Evolutionary conservation across 2,113 vertebrate species (phyloP).

Genomic region (Pandion haliaetus): DNA sequence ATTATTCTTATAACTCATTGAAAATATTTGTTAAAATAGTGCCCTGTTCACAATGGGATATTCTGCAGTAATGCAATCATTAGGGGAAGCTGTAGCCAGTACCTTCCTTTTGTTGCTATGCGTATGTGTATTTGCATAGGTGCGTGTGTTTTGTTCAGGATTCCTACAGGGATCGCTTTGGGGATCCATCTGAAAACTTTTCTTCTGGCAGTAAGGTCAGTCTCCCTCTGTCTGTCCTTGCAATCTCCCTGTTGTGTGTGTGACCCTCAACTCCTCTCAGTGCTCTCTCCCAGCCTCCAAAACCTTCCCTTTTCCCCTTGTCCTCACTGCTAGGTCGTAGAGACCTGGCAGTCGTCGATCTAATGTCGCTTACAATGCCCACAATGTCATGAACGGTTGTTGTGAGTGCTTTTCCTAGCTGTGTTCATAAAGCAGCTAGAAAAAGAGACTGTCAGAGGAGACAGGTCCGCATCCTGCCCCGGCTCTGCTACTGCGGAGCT

Average conservation of each 20-base stretch:
- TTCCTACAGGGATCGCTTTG: not conserved
- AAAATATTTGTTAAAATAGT: not conserved
- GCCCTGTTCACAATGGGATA: not conserved
- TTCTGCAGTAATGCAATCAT: not conserved
- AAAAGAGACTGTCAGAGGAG: not conserved
- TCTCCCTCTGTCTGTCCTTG: not conserved
- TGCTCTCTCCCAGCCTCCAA: not conserved
- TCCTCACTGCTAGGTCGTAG: not conserved
- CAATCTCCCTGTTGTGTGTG: not conserved
- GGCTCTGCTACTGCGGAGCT: not conserved
- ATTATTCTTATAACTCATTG: constrained; percentile 41
- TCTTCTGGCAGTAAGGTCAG: not conserved
- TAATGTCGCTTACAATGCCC: not conserved
- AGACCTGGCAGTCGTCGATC: not conserved
- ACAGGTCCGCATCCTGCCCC: not conserved
- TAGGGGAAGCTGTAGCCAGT: not conserved
- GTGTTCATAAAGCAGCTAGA: not conserved
- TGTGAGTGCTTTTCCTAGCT: not conserved
- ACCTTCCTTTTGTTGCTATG: not conserved
- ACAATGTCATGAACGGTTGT: not conserved
- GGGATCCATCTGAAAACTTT: not conserved
- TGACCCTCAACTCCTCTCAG: not conserved
- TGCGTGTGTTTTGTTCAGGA: not conserved
- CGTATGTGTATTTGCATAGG: not conserved
- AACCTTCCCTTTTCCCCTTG: not conserved